These are phyloP conservation scores for Ectemnius cavifrons DNA, from an alignment of 2,888 invertebrate genomes.

Conservation along the genomic window DNA sequence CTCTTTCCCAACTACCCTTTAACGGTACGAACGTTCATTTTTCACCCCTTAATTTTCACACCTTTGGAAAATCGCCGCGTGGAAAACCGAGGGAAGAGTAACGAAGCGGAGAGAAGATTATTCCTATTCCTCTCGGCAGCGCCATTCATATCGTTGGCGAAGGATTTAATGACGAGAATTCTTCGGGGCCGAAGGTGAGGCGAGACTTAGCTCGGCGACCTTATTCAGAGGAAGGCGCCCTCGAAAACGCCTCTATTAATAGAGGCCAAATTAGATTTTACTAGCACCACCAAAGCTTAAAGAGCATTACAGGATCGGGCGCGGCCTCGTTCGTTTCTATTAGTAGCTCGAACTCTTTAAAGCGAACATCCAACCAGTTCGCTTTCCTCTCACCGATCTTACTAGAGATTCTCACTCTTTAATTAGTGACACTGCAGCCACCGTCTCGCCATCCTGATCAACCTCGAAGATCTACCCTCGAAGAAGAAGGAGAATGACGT, in stretches of 20 bases:
- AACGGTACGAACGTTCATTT: too few relatives aligned
- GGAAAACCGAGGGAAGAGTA: too few relatives aligned
- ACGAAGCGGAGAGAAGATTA: constrained; percentile 14
- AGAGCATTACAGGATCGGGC: not conserved
- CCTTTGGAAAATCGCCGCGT: not conserved
- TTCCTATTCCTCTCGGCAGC: constrained; percentile 15
- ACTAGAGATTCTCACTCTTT: too few relatives aligned
- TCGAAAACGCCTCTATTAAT: constrained; percentile 26
- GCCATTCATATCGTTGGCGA: not conserved
- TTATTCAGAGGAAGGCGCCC: constrained; percentile 11
- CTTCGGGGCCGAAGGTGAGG: constrained; percentile 16
- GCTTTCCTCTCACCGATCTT: too few relatives aligned
- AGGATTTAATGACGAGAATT: constrained; percentile 38
- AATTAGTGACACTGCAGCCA: too few relatives aligned
- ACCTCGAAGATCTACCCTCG: too few relatives aligned
- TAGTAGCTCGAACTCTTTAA: too few relatives aligned
- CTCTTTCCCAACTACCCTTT: too few relatives aligned
- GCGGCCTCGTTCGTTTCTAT: constrained; percentile 30
- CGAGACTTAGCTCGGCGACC: constrained; percentile 1
- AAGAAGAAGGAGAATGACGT: too few relatives aligned
- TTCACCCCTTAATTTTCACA: not conserved
- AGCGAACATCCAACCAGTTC: too few relatives aligned
- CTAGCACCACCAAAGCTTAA: constrained; percentile 9
- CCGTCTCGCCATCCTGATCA: too few relatives aligned
- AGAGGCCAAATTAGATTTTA: constrained; percentile 31